phyloP scores from a whole-genome alignment of 2,888 invertebrate genomes.

The Oscheius sp. region DNA sequence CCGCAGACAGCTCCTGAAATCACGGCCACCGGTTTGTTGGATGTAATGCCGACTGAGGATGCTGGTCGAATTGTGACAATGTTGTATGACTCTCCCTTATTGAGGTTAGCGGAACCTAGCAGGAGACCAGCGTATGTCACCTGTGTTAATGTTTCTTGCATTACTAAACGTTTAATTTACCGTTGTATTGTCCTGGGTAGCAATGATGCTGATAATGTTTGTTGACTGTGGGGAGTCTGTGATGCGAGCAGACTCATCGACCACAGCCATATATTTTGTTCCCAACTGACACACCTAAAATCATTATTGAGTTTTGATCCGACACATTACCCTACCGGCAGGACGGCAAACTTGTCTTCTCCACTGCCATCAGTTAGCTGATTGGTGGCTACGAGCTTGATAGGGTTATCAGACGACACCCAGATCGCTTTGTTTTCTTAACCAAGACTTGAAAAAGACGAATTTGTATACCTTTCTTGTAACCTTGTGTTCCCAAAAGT shows the following conservation, averaged over 20 bases:
- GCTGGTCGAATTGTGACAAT: conserved; percentile 12
- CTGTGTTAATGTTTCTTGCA: background rate
- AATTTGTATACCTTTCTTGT: background rate
- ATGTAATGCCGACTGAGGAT: conserved; percentile 1
- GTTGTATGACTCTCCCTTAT: conserved; percentile 18
- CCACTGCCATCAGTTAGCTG: conserved; percentile 8
- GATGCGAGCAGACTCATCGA: conserved; percentile 26
- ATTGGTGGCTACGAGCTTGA: conserved; percentile 29
- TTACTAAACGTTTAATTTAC: conserved; percentile 6
- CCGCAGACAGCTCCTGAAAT: conserved; percentile 41
- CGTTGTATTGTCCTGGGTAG: conserved; percentile 25
- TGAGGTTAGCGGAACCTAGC: background rate
- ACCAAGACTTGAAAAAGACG: background rate
- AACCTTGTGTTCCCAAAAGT: too few relatives aligned
- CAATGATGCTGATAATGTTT: conserved; percentile 37
- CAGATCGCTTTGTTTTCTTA: conserved; percentile 18
- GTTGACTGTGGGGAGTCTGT: conserved; percentile 17
- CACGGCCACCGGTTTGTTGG: conserved; percentile 35
- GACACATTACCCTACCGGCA: conserved; percentile 4
- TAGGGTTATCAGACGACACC: conserved; percentile 7
- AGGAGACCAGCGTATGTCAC: conserved; percentile 4
- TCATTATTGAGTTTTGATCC: background rate
- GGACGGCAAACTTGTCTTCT: conserved; percentile 27
- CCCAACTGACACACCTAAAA: conserved; percentile 36
- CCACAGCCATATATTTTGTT: conserved; percentile 19